Conservation (phyloP, 2,888 invertebrate species). For the Andrena trimmerana region DNA sequence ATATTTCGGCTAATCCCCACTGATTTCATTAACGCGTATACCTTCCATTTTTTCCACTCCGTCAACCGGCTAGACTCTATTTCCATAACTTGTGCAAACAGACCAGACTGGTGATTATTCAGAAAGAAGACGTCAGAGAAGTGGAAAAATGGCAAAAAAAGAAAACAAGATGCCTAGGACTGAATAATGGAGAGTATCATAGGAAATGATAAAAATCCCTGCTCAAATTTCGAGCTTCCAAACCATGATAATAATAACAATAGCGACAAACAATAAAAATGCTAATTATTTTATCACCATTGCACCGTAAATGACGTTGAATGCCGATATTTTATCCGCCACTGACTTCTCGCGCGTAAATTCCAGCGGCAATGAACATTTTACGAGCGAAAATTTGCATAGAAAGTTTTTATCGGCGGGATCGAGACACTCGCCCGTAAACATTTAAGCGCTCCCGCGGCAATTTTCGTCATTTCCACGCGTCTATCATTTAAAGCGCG, state of each 20-base stretch:
- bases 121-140: not conserved
- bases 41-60: not conserved
- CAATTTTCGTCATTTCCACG: not conserved
- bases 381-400: too few species aligned
- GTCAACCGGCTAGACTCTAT: not conserved
- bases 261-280: too few species aligned
- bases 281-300: too few species aligned
- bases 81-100: slow-evolving; percentile 7
- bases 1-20: not conserved
- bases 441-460: too few species aligned
- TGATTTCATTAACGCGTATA: not conserved
- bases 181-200: not conserved
- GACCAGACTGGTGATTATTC: not conserved
- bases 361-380: too few species aligned
- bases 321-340: too few species aligned
- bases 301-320: too few species aligned
- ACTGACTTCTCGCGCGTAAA: too few species aligned
- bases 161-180: not conserved
- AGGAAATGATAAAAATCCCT: not conserved
- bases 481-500: not conserved
- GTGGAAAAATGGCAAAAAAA: not conserved
- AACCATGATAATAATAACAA: too few species aligned
- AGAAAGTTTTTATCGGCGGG: too few species aligned
- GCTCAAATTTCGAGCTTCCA: too few species aligned
- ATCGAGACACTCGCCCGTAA: too few species aligned